These are phyloP conservation scores for Panagrolaimus sp. DNA, from an alignment of 1,140 invertebrate species.

Conservation along the genomic window DNA sequence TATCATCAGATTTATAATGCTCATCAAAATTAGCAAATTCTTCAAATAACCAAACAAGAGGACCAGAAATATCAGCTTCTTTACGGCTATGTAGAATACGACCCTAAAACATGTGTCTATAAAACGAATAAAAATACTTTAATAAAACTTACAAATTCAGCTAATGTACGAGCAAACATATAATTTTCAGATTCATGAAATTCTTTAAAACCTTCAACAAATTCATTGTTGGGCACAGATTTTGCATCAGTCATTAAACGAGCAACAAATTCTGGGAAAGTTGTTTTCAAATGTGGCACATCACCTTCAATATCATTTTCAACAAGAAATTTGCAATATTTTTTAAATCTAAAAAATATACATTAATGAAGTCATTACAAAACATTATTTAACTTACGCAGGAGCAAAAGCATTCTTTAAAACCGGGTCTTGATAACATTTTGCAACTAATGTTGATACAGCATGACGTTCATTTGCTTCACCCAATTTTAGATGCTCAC, in stretches of 20 bases:
- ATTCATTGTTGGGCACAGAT: neutral
- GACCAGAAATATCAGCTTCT: no score
- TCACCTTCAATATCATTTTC: neutral
- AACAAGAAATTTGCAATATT: neutral
- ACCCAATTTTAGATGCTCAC: neutral
- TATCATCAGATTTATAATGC: neutral
- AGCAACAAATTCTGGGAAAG: constrained; percentile 4
- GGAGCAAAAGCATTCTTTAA: neutral
- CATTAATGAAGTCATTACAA: neutral
- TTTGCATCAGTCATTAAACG: neutral
- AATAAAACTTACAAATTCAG: neutral
- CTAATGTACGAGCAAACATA: neutral
- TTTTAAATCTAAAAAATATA: neutral
- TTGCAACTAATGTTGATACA: neutral
- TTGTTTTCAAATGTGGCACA: neutral
- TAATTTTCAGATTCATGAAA: neutral
- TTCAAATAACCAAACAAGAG: neutral
- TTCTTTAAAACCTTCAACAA: neutral
- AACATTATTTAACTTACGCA: neutral
- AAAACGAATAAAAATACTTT: neutral
- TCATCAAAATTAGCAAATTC: neutral
- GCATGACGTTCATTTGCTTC: neutral
- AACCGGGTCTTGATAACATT: neutral
- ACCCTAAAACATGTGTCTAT: neutral
- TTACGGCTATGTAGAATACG: neutral